Evolutionary conservation across 64 coral and sea anemone species (phyloP).

Genomic region (Catalaphyllia jardinei): DNA sequence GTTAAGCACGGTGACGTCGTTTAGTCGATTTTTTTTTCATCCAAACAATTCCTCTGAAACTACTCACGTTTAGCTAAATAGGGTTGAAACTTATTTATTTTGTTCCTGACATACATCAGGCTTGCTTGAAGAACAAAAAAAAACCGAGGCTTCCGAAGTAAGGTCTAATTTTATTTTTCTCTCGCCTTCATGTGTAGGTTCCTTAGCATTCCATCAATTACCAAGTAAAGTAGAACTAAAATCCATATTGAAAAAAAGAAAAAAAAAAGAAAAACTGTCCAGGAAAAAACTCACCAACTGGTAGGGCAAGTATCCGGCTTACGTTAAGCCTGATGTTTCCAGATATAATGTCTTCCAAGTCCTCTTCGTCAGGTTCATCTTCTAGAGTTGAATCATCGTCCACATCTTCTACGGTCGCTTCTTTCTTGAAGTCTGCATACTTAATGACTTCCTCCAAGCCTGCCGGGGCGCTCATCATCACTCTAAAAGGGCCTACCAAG

Average conservation of each 20-base stretch:
- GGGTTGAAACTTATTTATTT: too few species aligned
- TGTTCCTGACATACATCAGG: too few species aligned
- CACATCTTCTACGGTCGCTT: background rate
- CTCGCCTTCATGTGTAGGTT: too few species aligned
- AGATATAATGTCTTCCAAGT: slow-evolving; percentile 5
- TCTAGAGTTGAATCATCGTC: slow-evolving; percentile 48
- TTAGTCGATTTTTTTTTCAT: background rate
- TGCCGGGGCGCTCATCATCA: slow-evolving; percentile 22
- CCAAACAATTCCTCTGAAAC: background rate
- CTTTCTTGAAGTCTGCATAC: slow-evolving; percentile 52
- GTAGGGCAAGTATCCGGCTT: background rate
- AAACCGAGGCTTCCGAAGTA: too few species aligned
- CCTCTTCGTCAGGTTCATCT: slow-evolving; percentile 25
- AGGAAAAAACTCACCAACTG: background rate
- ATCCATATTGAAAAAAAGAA: too few species aligned
- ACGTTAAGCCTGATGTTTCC: background rate
- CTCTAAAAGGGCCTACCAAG: slow-evolving; percentile 36
- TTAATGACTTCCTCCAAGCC: slow-evolving; percentile 55
- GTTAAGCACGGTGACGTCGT: too few species aligned
- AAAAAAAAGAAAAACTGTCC: too few species aligned
- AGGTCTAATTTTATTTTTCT: too few species aligned
- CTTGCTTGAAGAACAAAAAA: too few species aligned
- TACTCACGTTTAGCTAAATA: background rate
- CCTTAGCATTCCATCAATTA: too few species aligned
- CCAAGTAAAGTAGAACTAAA: too few species aligned